phyloP scores from a whole-genome alignment of 2,888 invertebrate species.

The Phalangium opilio region DNA sequence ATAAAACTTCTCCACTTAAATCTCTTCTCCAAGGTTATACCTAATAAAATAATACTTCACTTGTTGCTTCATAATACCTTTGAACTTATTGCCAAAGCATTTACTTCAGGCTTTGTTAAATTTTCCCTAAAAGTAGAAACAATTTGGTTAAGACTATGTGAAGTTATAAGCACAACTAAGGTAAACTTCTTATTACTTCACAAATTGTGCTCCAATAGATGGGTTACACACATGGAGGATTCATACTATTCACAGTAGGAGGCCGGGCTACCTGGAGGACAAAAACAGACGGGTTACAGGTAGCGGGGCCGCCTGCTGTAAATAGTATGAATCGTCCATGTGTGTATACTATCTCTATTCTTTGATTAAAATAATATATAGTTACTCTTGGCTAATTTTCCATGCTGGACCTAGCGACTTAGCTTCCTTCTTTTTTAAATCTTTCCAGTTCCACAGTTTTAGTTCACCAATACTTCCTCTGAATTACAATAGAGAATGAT shows the following conservation, averaged over 20 bases:
- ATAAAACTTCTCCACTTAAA: no score
- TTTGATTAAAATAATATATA: constrained; percentile 1
- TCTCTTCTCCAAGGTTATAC: no score
- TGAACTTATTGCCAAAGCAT: constrained; percentile 49
- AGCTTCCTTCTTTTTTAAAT: constrained; percentile 39
- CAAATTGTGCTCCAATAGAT: no score
- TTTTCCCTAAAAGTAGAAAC: constrained; percentile 37
- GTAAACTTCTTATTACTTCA: no score
- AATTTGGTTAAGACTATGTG: background rate
- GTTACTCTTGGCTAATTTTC: constrained; percentile 26
- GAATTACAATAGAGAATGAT: no score
- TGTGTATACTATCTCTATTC: background rate
- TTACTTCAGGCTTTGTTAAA: constrained; percentile 60
- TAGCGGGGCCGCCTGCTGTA: no score
- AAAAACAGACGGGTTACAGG: no score
- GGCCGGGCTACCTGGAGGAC: no score
- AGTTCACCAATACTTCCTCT: constrained; percentile 58
- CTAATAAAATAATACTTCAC: no score
- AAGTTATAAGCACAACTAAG: background rate
- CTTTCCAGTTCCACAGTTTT: constrained; percentile 58
- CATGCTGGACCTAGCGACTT: constrained; percentile 25
- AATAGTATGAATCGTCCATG: no score
- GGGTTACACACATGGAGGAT: no score
- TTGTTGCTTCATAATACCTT: constrained; percentile 34
- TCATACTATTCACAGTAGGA: no score